Conservation (phyloP, 2,797 vertebrate genomes). For the Cynodonichthys magdalenae region DNA sequence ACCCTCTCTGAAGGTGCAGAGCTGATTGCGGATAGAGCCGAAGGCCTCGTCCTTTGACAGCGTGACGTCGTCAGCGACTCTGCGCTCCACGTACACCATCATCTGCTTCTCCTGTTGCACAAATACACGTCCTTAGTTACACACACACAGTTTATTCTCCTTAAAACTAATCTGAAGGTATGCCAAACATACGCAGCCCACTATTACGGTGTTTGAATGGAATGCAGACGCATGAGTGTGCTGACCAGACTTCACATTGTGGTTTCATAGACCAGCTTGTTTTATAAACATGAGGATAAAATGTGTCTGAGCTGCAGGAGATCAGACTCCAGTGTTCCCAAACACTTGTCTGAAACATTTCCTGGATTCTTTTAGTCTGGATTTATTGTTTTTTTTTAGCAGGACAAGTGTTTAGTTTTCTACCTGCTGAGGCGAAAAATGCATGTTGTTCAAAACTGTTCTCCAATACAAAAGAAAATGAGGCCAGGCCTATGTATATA, state of each 20-base stretch:
- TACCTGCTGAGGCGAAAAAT: slow-evolving; percentile 11
- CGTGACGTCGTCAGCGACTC: slow-evolving; percentile 80
- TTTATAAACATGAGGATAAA: slow-evolving; percentile 35
- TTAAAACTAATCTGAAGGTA: neutral
- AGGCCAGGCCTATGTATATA: too few species aligned
- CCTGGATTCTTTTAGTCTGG: slow-evolving; percentile 17
- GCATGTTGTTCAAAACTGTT: neutral
- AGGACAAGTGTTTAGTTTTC: slow-evolving; percentile 11
- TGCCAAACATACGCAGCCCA: slow-evolving; percentile 14
- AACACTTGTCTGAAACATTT: slow-evolving; percentile 42
- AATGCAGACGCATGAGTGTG: slow-evolving; percentile 25
- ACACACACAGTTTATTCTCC: neutral
- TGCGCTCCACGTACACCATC: slow-evolving; percentile 86
- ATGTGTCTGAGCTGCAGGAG: slow-evolving; percentile 11
- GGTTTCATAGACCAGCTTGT: slow-evolving; percentile 19
- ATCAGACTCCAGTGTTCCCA: slow-evolving; percentile 20
- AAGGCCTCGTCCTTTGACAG: slow-evolving; percentile 80
- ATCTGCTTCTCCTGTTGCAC: slow-evolving; percentile 81
- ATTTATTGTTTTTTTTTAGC: slow-evolving; percentile 19
- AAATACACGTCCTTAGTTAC: slow-evolving; percentile 6
- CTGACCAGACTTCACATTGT: slow-evolving; percentile 6
- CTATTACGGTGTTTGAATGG: slow-evolving; percentile 6
- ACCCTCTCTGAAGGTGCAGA: slow-evolving; percentile 87
- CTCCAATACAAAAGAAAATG: too few species aligned
- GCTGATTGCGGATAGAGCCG: slow-evolving; percentile 80